Evolutionary conservation across 2,888 invertebrate species (phyloP).

Genomic region (Steromphala cineraria): DNA sequence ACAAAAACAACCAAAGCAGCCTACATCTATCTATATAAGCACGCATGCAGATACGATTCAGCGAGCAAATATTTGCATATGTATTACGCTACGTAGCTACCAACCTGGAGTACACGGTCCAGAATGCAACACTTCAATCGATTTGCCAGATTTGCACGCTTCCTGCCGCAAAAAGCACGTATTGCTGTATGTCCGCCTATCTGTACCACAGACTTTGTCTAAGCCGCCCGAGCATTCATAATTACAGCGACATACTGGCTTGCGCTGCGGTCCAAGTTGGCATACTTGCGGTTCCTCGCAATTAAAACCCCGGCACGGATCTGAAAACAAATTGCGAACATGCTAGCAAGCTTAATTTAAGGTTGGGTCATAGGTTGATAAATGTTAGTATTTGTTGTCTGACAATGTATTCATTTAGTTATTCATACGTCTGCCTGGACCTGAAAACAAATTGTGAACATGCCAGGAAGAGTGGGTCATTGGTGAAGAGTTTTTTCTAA

Average conservation of each 20-base stretch:
- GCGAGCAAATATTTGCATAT: too few relatives aligned
- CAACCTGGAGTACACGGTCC: slow-evolving; percentile 86
- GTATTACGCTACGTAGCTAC: slow-evolving; percentile 30
- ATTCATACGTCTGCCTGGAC: background rate
- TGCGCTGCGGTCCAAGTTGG: slow-evolving; percentile 86
- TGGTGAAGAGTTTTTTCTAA: too few relatives aligned
- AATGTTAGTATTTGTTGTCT: too few relatives aligned
- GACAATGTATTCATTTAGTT: too few relatives aligned
- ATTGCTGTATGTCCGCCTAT: slow-evolving; percentile 94
- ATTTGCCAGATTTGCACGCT: slow-evolving; percentile 85
- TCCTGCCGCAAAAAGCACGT: slow-evolving; percentile 93
- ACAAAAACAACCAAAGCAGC: too few relatives aligned
- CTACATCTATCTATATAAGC: too few relatives aligned
- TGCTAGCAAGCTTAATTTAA: too few relatives aligned
- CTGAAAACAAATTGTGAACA: background rate
- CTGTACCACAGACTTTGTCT: slow-evolving; percentile 92
- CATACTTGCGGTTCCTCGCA: slow-evolving; percentile 89
- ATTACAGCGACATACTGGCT: slow-evolving; percentile 87
- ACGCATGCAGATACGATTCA: too few relatives aligned
- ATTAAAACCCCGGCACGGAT: slow-evolving; percentile 88
- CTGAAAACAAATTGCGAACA: slow-evolving; percentile 77
- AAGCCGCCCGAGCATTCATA: slow-evolving; percentile 77
- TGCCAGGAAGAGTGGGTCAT: too few relatives aligned
- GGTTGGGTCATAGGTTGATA: too few relatives aligned
- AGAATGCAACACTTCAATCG: slow-evolving; percentile 84